Evolutionary conservation across 2,113 vertebrate species (phyloP).

Genomic region (Mesoclemmys tuberculata): DNA sequence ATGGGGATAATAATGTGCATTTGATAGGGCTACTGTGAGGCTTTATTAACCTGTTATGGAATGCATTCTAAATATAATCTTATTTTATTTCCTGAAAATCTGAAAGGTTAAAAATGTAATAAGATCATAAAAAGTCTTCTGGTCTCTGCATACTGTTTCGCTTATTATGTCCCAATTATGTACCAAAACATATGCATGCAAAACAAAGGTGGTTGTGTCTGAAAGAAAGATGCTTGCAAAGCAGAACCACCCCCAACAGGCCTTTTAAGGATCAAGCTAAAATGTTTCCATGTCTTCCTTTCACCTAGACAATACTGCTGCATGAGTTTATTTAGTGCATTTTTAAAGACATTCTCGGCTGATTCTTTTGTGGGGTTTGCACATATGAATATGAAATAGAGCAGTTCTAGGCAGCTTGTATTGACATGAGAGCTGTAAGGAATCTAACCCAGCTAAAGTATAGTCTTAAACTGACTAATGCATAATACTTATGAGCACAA

Average conservation of each 20-base stretch:
- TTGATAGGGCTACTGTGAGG: background rate
- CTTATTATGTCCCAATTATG: background rate
- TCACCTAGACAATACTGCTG: no score
- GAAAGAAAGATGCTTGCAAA: background rate
- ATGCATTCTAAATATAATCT: background rate
- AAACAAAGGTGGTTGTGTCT: constrained; percentile 15
- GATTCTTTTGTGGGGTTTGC: background rate
- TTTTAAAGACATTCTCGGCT: background rate
- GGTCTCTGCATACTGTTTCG: background rate
- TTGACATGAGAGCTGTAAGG: background rate
- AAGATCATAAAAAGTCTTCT: background rate
- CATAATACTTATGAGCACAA: background rate
- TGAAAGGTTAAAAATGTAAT: background rate
- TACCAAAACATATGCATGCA: background rate
- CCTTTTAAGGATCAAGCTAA: background rate
- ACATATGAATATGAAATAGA: background rate
- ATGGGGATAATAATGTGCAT: background rate
- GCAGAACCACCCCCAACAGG: background rate
- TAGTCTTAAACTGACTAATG: background rate
- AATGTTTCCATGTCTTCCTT: no score
- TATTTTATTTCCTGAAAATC: background rate
- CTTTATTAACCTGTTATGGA: no score
- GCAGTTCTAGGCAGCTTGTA: background rate
- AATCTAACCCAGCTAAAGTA: constrained; percentile 6
- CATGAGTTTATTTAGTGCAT: no score